Evolutionary conservation across 2,888 invertebrate species (phyloP).

Genomic region (Ditula angustiorana): DNA sequence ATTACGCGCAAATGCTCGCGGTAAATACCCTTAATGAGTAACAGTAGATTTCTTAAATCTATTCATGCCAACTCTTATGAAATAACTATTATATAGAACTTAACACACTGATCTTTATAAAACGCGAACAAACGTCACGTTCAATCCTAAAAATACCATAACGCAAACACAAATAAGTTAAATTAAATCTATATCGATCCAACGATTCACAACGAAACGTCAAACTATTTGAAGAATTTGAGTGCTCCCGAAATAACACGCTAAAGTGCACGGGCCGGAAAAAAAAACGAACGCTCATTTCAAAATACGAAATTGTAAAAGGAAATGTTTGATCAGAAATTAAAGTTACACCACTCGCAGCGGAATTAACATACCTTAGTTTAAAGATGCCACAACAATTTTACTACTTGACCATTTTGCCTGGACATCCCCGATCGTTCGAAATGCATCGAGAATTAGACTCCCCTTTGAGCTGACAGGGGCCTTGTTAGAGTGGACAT

Average conservation of each 20-base stretch:
- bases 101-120: not conserved
- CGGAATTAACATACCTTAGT: conserved; percentile 72
- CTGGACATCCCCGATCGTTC: conserved; percentile 46
- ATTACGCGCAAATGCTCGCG: no score
- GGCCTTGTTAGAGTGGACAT: conserved; percentile 53
- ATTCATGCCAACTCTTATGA: no score
- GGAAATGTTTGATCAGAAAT: conserved; percentile 52
- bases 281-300: conserved; percentile 28
- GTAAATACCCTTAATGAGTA: no score
- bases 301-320: conserved; percentile 37
- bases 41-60: no score
- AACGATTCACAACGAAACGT: conserved; percentile 4
- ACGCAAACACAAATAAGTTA: not conserved
- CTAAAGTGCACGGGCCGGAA: conserved; percentile 37
- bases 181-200: conserved; percentile 7
- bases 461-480: not conserved
- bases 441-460: not conserved
- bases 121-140: not conserved
- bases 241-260: conserved; percentile 36
- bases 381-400: conserved; percentile 61
- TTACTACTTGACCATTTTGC: conserved; percentile 47
- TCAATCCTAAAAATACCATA: not conserved
- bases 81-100: no score
- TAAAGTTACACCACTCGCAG: conserved; percentile 66
- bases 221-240: conserved; percentile 27